phyloP scores from a whole-genome alignment of 2,113 vertebrate genomes.

The Corydoras maculifer region DNA sequence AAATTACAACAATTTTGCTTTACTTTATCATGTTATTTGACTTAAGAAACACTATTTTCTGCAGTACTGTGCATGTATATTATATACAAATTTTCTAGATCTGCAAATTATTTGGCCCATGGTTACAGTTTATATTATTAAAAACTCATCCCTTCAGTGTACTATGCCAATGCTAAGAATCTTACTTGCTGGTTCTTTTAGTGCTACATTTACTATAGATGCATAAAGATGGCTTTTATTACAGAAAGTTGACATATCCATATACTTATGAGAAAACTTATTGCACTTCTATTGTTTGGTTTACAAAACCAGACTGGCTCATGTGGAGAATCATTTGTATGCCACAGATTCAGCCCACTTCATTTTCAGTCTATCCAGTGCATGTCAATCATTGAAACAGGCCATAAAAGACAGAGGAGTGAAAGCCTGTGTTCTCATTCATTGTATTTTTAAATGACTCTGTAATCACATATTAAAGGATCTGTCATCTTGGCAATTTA shows the following conservation, averaged over 20 bases:
- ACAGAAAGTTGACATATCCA: slow-evolving; percentile 15
- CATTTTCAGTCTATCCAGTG: slow-evolving; percentile 42
- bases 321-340: slow-evolving; percentile 27
- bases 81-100: too few species aligned
- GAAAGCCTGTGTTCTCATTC: slow-evolving; percentile 24
- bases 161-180: too few species aligned
- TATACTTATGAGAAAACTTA: slow-evolving; percentile 23
- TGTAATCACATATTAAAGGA: slow-evolving; percentile 39
- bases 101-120: too few species aligned
- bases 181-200: background rate
- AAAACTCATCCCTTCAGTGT: too few species aligned
- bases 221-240: slow-evolving; percentile 1
- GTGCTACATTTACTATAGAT: background rate
- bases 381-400: slow-evolving; percentile 35
- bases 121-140: too few species aligned
- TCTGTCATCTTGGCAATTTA: slow-evolving; percentile 24
- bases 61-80: too few species aligned
- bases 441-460: slow-evolving; percentile 22
- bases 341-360: slow-evolving; percentile 16
- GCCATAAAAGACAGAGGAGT: slow-evolving; percentile 15
- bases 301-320: background rate
- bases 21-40: too few species aligned
- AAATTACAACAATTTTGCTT: too few species aligned
- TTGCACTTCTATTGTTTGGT: slow-evolving; percentile 4
- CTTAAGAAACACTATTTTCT: too few species aligned